These are phyloP conservation scores for Tenualosa thibaudeaui DNA, from an alignment of 2,797 vertebrate species.

Conservation along the genomic window DNA sequence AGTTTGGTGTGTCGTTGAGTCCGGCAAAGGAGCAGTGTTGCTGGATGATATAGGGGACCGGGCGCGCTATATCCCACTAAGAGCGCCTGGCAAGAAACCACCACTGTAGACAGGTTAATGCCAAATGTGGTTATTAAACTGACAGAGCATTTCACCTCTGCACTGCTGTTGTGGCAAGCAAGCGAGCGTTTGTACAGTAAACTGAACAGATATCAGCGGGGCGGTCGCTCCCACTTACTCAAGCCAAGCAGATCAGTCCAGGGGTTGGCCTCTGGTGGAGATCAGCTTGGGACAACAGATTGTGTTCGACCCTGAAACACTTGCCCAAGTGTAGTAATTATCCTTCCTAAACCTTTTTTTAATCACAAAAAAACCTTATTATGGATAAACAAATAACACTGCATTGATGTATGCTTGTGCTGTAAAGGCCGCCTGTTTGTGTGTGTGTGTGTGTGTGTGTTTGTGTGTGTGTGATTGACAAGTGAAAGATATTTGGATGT, in stretches of 20 bases:
- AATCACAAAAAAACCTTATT: not conserved
- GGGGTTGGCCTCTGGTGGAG: not conserved
- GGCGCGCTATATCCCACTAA: not conserved
- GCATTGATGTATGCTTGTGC: not conserved
- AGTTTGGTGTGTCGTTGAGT: slow-evolving; percentile 56
- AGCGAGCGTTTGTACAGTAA: not conserved
- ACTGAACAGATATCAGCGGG: not conserved
- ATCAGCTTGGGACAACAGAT: not conserved
- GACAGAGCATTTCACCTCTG: not conserved
- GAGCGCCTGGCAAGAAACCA: slow-evolving; percentile 56
- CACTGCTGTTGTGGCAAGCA: not conserved
- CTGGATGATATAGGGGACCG: slow-evolving; percentile 71
- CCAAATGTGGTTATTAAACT: slow-evolving; percentile 77
- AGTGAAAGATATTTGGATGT: slow-evolving; percentile 1
- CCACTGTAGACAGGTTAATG: slow-evolving; percentile 62
- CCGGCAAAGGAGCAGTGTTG: not conserved
- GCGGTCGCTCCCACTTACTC: not conserved
- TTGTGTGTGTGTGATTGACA: not conserved
- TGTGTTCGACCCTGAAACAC: not conserved
- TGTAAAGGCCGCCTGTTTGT: not conserved
- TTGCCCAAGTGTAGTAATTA: not conserved
- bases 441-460: not conserved
- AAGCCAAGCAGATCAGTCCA: not conserved
- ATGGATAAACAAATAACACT: not conserved
- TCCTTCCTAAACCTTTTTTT: not conserved